Conservation (phyloP, 2,113 vertebrate genomes). For the Varanus komodoensis region DNA sequence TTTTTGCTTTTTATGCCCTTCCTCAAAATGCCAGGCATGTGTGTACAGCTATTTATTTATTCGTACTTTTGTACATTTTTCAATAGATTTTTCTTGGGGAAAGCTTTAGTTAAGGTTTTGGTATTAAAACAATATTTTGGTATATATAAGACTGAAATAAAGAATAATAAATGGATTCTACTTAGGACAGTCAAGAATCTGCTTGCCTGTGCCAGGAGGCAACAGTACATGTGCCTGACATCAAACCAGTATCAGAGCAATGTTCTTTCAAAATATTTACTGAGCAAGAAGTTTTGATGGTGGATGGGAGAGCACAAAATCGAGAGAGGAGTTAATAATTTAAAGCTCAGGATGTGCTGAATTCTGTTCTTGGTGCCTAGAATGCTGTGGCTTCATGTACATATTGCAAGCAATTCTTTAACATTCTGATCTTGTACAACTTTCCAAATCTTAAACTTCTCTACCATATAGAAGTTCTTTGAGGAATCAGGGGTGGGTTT, state of each 20-base stretch:
- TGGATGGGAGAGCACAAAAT: conserved; percentile 61
- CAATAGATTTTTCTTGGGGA: background rate
- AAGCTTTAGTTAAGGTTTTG: background rate
- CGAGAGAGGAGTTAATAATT: conserved; percentile 59
- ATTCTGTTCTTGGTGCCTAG: conserved; percentile 44
- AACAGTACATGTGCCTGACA: background rate
- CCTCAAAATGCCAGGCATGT: background rate
- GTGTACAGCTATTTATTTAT: background rate
- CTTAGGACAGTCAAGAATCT: background rate
- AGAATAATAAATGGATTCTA: background rate
- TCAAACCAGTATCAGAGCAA: background rate
- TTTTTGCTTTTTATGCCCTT: background rate
- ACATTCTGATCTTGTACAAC: conserved; percentile 66
- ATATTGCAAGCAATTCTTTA: conserved; percentile 52
- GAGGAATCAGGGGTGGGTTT: conserved; percentile 51
- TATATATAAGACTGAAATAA: background rate
- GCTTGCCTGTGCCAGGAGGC: background rate
- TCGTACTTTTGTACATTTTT: background rate
- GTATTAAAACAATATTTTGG: background rate
- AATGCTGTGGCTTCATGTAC: background rate
- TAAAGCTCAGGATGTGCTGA: conserved; percentile 48
- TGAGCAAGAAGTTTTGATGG: conserved; percentile 53
- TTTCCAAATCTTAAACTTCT: conserved; percentile 57
- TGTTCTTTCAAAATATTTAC: conserved; percentile 32
- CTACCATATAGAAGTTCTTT: conserved; percentile 55